Evolutionary conservation across 2,888 invertebrate genomes (phyloP), one percentile per base, ranked within the genome.

Genomic region (Lithophane socia): DNA sequence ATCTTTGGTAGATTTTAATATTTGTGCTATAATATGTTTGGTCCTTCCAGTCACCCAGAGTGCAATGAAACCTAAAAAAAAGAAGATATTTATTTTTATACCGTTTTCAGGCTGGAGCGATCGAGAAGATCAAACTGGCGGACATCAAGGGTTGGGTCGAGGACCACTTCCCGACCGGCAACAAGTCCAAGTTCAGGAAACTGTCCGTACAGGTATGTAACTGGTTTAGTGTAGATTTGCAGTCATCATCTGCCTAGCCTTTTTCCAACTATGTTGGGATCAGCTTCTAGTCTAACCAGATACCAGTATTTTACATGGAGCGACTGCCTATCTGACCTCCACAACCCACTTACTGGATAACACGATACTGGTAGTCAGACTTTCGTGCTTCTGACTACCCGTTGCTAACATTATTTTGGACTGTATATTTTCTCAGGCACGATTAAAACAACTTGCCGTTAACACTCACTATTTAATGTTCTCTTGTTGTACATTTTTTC

Each of bases 101-200:
- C n/a, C 13, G 24, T 63, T 87, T 89, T 1, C 87, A 96, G 95
- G 97, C 98, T 24, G 94, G 95, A 0, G 97, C 96, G 0, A 97
- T 98, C 29, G 96, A 97, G 77, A 91, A 93, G 4, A 92, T 97
- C 1, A 97, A 93, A 37, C 73, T 97, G 49, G 84, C 93, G 0
- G 97, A 97, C 64, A 89, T 97, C 21, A 95, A 91, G 86, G 90
- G 91, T 52, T 97, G 97, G 97, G 96, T 97, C 76, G 94, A 95
- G 0, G 92, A 95, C 52, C 96, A 97, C 89, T 97, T 97, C 90
- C 85, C 94, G 0, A 94, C 94, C n/a, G 97, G 97, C 5, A 96
- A 94, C 87, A 94, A 93, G 68, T 95, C 96, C 0, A 91, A 92
- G 61, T 96, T 94, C 86, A 93, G 93, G 77, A 97, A 97, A 91